A percentile compares a stretch with the other conserved stretches of the same genome.
phyloP scores from a whole-genome alignment of 2,888 invertebrate species.

The Eretmocerus hayati region DNA sequence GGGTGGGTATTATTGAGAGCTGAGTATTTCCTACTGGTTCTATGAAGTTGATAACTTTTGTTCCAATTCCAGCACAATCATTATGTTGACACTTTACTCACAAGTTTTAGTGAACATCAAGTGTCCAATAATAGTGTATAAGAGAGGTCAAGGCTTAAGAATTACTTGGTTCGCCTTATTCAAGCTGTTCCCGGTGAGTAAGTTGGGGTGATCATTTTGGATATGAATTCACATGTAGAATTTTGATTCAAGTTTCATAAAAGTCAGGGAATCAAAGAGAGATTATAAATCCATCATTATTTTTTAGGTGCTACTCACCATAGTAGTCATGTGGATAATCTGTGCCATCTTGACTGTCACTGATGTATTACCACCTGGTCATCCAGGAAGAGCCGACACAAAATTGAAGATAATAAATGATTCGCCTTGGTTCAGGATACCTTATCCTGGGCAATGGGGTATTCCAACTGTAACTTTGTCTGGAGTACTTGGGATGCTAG shows the following conservation, averaged over 20 bases:
- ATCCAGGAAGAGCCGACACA: constrained; percentile 68
- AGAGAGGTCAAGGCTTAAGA: constrained; percentile 52
- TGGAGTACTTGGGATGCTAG: constrained; percentile 70
- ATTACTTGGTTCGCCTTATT: constrained; percentile 64
- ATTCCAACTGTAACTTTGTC: constrained; percentile 63
- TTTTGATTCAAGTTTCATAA: no score
- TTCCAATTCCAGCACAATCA: constrained; percentile 57
- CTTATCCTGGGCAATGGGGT: constrained; percentile 81
- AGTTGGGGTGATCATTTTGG: background rate
- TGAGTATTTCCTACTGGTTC: background rate
- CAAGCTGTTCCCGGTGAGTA: constrained; percentile 69
- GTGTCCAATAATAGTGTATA: constrained; percentile 57
- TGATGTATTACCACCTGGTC: constrained; percentile 57
- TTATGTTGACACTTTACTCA: constrained; percentile 69
- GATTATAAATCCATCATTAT: no score
- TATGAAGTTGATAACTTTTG: background rate
- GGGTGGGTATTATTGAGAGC: constrained; percentile 50
- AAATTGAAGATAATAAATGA: constrained; percentile 63
- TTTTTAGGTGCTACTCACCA: constrained; percentile 64
- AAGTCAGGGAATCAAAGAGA: no score
- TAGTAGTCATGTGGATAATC: constrained; percentile 68
- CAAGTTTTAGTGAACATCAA: constrained; percentile 65
- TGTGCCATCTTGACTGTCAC: constrained; percentile 64
- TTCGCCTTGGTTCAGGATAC: constrained; percentile 73
- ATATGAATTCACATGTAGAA: no score